Base-by-base conservation (phyloP, 2,888 invertebrate genomes). In the Drosophila quasianomalipes region DNA sequence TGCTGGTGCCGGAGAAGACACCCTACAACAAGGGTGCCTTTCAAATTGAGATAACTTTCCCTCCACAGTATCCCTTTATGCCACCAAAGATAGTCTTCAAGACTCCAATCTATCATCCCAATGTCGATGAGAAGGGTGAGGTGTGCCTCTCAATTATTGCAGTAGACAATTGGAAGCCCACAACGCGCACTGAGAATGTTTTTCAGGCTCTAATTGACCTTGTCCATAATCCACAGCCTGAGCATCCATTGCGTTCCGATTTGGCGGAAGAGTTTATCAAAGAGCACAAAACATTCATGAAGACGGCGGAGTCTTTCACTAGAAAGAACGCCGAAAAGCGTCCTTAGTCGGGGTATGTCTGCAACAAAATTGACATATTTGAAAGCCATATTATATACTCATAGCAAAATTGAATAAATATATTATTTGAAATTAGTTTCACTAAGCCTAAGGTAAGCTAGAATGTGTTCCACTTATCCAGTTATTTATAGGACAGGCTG, bases 131-230 rank as follows among this genome's bases (percentile, higher is more conserved):
- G 94, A 99, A 99, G 92, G 99, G 99, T 1, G 98, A 99, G 93
- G 97, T 99, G 22, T 99, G 99, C 94, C 94, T 99, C 92, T 98
- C 99, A 9, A 99, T 99, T 82, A 98, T 99, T 90, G 97, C 97
- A 93, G 97, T 99, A 51, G 99, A 99, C 93, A 98, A 99, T 94
- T 99, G 99, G 99, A 99, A 99, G 94, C 99, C 99, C 63, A 99
- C 99, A 65, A 99, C 99, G 26, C 98, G 98, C 95, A 99, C 99
- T 86, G 99, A 99, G 94, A 99, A 99, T 96, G 99, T 99, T 69
- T 97, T 99, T 91, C 97, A 99, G 95, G 97, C 99, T n/a, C 94
- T 99, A 92, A 96, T 99, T 88, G 97, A 98, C 37, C 95, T 99
- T 93, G 98, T 99, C 31, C 98, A 99, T 93, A 98, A 99, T 93